Percentiles rank a stretch among this genome's conserved stretches.
phyloP scores from a whole-genome alignment of 1,140 invertebrate species.

The Anastrepha ludens region DNA sequence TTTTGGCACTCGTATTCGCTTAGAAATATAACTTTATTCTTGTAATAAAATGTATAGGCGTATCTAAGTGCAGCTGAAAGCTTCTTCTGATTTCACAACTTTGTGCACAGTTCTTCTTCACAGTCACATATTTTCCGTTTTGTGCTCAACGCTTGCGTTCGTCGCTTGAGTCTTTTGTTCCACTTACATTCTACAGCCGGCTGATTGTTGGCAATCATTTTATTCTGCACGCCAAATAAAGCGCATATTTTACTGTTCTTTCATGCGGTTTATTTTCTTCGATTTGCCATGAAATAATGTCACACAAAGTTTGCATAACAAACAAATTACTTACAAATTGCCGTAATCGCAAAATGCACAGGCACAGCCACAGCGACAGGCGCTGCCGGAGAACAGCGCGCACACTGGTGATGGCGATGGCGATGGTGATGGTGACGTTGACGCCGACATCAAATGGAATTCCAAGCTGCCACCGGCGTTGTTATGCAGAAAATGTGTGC shows the following conservation, averaged over 20 bases:
- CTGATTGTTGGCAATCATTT: too few species aligned
- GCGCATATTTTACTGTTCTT: not conserved
- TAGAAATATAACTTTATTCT: too few species aligned
- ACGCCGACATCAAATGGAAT: slow-evolving; percentile 49
- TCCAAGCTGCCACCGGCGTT: slow-evolving; percentile 42
- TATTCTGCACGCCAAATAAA: slow-evolving; percentile 25
- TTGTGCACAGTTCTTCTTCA: too few species aligned
- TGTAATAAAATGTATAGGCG: too few species aligned
- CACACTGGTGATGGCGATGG: not conserved
- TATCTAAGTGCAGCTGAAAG: too few species aligned
- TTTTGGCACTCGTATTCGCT: too few species aligned
- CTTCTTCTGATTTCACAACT: too few species aligned
- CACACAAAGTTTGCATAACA: slow-evolving; percentile 42
- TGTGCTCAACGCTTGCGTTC: not conserved
- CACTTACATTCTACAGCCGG: not conserved
- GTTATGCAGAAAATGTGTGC: slow-evolving; percentile 44
- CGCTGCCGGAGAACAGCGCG: not conserved
- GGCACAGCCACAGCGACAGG: not conserved
- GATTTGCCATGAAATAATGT: slow-evolving; percentile 51
- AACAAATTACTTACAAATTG: slow-evolving; percentile 57
- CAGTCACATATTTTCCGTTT: not conserved
- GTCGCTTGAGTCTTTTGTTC: slow-evolving; percentile 32
- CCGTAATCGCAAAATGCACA: not conserved
- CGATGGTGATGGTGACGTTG: slow-evolving; percentile 36
- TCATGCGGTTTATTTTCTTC: not conserved